Evolutionary conservation across 1,140 invertebrate genomes (phyloP).

Genomic region (Rhyzopertha dominica): DNA sequence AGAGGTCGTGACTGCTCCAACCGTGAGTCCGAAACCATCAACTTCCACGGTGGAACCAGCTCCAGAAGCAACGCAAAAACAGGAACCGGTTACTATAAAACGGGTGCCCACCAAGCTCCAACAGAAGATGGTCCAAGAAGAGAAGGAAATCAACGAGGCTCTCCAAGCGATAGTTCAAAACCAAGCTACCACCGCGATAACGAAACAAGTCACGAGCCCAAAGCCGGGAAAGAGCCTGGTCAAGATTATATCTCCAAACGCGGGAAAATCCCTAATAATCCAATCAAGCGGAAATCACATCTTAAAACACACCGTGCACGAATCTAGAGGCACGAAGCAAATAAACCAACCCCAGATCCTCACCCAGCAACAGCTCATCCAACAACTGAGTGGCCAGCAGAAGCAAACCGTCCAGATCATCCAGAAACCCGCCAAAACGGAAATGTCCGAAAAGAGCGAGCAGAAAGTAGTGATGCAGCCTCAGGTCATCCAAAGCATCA

Average conservation of each 20-base stretch:
- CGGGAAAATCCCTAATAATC: slow-evolving; percentile 40
- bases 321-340: slow-evolving; percentile 20
- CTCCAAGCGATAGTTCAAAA: slow-evolving; percentile 32
- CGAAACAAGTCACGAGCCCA: slow-evolving; percentile 14
- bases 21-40: too few species aligned
- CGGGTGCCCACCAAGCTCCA: too few species aligned
- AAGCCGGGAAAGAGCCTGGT: slow-evolving; percentile 34
- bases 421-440: slow-evolving; percentile 15
- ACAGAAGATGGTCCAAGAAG: too few species aligned
- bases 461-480: slow-evolving; percentile 31
- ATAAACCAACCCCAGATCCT: slow-evolving; percentile 28
- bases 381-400: slow-evolving; percentile 30
- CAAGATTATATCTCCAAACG: slow-evolving; percentile 41
- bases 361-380: slow-evolving; percentile 32
- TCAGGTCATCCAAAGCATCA: slow-evolving; percentile 39
- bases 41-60: too few species aligned
- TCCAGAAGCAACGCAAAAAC: too few species aligned
- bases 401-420: slow-evolving; percentile 19
- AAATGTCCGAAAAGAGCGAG: slow-evolving; percentile 19
- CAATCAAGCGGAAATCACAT: slow-evolving; percentile 32
- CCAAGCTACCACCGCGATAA: slow-evolving; percentile 17
- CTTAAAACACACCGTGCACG: slow-evolving; percentile 32
- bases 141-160: slow-evolving; percentile 36
- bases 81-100: too few species aligned
- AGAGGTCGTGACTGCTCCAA: too few species aligned